Conservation (phyloP, 2,113 vertebrate species). For the Callaeas wilsoni region DNA sequence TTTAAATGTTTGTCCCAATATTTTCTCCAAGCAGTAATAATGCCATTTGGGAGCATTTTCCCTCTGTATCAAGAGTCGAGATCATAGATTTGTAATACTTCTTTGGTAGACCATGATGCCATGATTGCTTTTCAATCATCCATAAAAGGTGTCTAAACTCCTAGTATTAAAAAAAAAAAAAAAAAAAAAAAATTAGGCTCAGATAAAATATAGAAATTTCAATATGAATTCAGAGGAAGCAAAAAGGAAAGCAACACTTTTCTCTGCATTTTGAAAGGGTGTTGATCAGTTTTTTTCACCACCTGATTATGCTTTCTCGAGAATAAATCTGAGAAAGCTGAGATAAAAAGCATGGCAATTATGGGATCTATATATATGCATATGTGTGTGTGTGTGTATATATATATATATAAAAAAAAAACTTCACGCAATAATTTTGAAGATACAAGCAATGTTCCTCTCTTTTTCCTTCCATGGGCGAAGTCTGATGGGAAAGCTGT, state of each 20-base stretch:
- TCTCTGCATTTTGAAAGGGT: neutral
- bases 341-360: constrained; percentile 10
- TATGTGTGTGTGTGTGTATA: too few relatives aligned
- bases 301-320: neutral
- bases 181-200: neutral
- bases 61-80: neutral
- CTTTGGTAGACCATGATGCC: neutral
- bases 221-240: neutral
- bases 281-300: constrained; percentile 3
- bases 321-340: neutral
- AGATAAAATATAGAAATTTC: neutral
- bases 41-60: neutral
- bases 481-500: neutral
- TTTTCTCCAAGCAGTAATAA: neutral
- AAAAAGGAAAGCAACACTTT: neutral
- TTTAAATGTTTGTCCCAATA: neutral
- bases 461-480: neutral
- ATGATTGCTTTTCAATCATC: neutral
- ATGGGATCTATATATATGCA: neutral
- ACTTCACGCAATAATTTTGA: constrained; percentile 4
- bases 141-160: neutral
- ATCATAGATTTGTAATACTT: neutral
- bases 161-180: neutral
- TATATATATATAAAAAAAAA: neutral
- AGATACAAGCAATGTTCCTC: constrained; percentile 20